A percentile compares a stretch with the other conserved stretches of the same genome.
Conservation (phyloP, 1,140 invertebrate genomes). For the Drosophila arawakana region DNA sequence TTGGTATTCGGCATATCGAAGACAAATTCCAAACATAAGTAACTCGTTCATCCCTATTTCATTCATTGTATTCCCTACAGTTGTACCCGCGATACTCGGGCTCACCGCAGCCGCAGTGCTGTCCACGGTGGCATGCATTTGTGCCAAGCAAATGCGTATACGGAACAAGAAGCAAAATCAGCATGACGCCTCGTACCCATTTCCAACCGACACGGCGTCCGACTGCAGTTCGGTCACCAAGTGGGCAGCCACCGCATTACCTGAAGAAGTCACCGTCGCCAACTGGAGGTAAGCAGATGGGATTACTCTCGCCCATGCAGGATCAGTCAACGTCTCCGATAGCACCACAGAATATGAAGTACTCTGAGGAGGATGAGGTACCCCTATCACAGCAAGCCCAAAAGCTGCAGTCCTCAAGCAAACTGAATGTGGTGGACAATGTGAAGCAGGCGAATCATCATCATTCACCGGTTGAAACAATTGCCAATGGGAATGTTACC, state of each 20-base stretch:
- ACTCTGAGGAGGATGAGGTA: constrained; percentile 75
- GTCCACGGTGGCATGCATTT: constrained; percentile 77
- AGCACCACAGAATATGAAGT: constrained; percentile 73
- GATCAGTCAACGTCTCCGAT: constrained; percentile 79
- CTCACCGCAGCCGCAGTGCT: constrained; percentile 77
- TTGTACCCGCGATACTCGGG: constrained; percentile 81
- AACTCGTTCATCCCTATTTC: neutral
- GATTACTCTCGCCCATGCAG: constrained; percentile 84
- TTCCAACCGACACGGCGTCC: constrained; percentile 87
- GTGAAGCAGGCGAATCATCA: constrained; percentile 58
- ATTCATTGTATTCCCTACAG: constrained; percentile 33
- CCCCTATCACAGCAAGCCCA: constrained; percentile 39
- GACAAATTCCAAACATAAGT: neutral
- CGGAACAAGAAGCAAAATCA: constrained; percentile 81
- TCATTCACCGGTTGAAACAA: constrained; percentile 78
- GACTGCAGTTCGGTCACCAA: constrained; percentile 87
- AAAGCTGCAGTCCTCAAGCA: constrained; percentile 45
- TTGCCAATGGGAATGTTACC: constrained; percentile 71
- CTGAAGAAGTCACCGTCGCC: constrained; percentile 95
- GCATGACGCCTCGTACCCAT: constrained; percentile 85
- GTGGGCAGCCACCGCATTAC: constrained; percentile 89
- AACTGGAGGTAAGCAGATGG: constrained; percentile 87
- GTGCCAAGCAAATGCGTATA: constrained; percentile 76
- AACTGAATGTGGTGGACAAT: constrained; percentile 60
- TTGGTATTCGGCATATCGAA: neutral